Conservation (phyloP, 2,888 invertebrate genomes). For the Craniophora ligustri region DNA sequence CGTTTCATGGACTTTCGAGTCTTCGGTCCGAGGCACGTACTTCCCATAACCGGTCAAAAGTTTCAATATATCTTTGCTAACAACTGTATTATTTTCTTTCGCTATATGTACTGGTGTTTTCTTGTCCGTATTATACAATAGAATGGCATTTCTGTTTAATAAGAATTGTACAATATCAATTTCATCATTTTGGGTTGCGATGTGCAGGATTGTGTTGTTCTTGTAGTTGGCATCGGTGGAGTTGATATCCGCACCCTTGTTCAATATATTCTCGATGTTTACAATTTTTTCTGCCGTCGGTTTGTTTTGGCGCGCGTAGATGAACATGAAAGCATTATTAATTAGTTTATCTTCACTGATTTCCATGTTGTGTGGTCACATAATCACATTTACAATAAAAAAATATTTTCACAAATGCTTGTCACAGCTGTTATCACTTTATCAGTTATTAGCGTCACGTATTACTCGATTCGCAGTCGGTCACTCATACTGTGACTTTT, state of each 20-base stretch:
- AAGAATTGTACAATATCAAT: constrained; percentile 45
- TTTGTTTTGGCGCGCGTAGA: constrained; percentile 43
- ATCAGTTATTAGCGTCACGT: constrained; percentile 3
- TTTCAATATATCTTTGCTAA: constrained; percentile 33
- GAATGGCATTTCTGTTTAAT: constrained; percentile 27
- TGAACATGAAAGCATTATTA: constrained; percentile 45
- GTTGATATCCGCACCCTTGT: constrained; percentile 49
- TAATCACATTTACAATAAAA: not conserved
- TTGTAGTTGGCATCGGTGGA: constrained; percentile 42
- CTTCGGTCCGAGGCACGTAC: not conserved
- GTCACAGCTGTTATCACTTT: constrained; percentile 2
- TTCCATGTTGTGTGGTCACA: constrained; percentile 33
- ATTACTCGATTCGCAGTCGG: constrained; percentile 3
- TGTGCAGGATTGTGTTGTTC: constrained; percentile 48
- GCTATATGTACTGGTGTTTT: constrained; percentile 46
- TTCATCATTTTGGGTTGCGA: constrained; percentile 43
- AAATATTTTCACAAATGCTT: not conserved
- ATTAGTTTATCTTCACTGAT: constrained; percentile 30
- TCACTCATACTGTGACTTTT: constrained; percentile 1
- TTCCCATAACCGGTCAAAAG: constrained; percentile 30
- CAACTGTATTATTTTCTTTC: constrained; percentile 25
- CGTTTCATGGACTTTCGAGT: constrained; percentile 4
- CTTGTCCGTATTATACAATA: constrained; percentile 25
- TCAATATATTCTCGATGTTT: constrained; percentile 36
- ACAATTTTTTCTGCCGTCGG: constrained; percentile 34